Conservation (phyloP, 2,888 invertebrate genomes). For the Craniophora ligustri region DNA sequence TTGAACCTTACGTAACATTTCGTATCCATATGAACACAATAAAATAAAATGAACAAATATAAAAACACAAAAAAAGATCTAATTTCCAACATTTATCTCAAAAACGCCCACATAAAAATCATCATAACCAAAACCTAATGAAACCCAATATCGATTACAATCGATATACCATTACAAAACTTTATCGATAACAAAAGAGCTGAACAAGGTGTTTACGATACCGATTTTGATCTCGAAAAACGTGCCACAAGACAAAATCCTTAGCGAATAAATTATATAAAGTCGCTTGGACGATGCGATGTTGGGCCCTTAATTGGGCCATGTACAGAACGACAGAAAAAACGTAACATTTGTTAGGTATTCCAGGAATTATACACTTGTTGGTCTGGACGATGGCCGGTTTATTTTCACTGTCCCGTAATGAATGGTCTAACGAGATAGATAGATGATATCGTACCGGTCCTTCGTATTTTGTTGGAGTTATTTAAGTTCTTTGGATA, state of each 20-base stretch:
- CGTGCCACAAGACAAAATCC: conserved; percentile 76
- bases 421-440: conserved; percentile 53
- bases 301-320: conserved; percentile 83
- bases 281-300: conserved; percentile 60
- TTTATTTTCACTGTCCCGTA: conserved; percentile 58
- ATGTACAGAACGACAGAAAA: conserved; percentile 81
- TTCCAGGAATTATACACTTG: conserved; percentile 86
- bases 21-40: background rate
- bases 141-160: conserved; percentile 60
- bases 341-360: conserved; percentile 87
- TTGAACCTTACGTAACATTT: conserved; percentile 1
- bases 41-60: conserved; percentile 10
- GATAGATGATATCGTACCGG: conserved; percentile 41
- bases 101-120: conserved; percentile 35
- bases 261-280: conserved; percentile 86
- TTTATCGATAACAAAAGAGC: conserved; percentile 74
- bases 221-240: conserved; percentile 82
- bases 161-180: conserved; percentile 66
- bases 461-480: conserved; percentile 36
- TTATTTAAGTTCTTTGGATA: conserved; percentile 28
- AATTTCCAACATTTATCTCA: conserved; percentile 27
- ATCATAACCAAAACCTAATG: conserved; percentile 49
- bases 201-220: conserved; percentile 88
- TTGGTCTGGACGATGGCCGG: conserved; percentile 66
- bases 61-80: conserved; percentile 25